phyloP scores from a whole-genome alignment of 2,113 vertebrate genomes.

The Peromyscus polionotus region DNA sequence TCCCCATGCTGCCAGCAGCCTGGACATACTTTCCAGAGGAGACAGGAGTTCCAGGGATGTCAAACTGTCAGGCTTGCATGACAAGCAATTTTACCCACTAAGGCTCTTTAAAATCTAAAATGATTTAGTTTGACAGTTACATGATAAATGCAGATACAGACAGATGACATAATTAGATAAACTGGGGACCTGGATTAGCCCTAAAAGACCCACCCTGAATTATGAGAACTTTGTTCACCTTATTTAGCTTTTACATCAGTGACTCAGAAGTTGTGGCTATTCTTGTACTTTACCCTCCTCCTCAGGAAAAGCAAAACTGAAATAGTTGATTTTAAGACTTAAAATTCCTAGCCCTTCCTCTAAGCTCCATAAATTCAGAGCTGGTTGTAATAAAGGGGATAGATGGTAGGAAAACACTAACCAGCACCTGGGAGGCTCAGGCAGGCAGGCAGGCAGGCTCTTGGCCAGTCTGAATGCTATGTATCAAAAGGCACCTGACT shows the following conservation, averaged over 20 bases:
- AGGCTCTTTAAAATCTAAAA: not conserved
- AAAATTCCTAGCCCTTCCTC: not conserved
- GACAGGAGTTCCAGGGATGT: not conserved
- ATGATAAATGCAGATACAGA: constrained; percentile 27
- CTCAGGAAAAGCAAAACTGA: not conserved
- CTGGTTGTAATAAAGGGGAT: not conserved
- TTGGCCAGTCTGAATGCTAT: not conserved
- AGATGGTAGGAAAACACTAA: not conserved
- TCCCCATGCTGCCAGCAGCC: not conserved
- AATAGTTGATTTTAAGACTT: constrained; percentile 29
- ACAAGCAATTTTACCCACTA: not conserved
- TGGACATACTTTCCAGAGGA: not conserved
- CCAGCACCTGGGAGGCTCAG: not conserved
- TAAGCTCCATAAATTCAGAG: constrained; percentile 39
- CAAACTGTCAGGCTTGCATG: not conserved
- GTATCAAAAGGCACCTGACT: not conserved
- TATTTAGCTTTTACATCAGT: constrained; percentile 36
- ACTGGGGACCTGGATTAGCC: not conserved
- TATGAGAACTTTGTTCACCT: constrained; percentile 22
- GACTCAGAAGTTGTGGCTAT: constrained; percentile 22
- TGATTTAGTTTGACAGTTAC: not conserved
- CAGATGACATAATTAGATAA: constrained; percentile 21
- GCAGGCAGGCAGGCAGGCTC: not conserved
- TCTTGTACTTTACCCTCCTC: constrained; percentile 1
- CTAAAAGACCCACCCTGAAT: not conserved